Percentiles rank a stretch among this genome's conserved stretches.
These are phyloP conservation scores for Drosophila pseudoananassae DNA, from an alignment of 1,140 invertebrate species.

Conservation along the genomic window DNA sequence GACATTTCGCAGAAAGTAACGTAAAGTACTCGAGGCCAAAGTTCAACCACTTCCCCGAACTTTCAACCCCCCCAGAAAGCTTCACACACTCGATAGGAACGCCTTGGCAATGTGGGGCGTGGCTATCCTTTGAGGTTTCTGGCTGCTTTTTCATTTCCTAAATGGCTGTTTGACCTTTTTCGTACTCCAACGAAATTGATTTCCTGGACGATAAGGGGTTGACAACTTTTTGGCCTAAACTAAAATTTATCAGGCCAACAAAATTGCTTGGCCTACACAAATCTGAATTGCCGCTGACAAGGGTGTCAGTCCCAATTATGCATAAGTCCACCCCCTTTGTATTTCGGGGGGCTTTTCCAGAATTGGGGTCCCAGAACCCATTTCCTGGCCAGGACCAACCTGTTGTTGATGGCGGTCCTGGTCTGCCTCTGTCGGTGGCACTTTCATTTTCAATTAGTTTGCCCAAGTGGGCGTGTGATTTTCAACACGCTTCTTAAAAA, in stretches of 20 bases:
- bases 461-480: conserved; percentile 76
- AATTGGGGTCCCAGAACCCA: conserved; percentile 18
- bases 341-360: background rate
- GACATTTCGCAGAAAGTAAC: conserved; percentile 72
- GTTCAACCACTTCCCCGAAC: conserved; percentile 13
- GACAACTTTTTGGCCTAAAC: conserved; percentile 66
- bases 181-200: conserved; percentile 62
- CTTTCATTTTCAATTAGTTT: conserved; percentile 81
- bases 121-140: conserved; percentile 22
- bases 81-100: conserved; percentile 57
- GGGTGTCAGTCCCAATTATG: conserved; percentile 76
- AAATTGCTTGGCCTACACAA: conserved; percentile 61
- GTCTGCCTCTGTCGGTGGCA: conserved; percentile 26
- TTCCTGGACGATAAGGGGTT: conserved; percentile 79
- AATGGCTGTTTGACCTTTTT: conserved; percentile 77
- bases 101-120: conserved; percentile 37
- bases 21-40: conserved; percentile 50
- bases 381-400: conserved; percentile 53
- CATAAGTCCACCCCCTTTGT: conserved; percentile 37
- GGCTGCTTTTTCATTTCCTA: conserved; percentile 66
- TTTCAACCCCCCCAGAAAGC: conserved; percentile 9
- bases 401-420: conserved; percentile 50
- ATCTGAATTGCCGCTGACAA: conserved; percentile 70
- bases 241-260: conserved; percentile 66
- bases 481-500: conserved; percentile 58